Conservation (phyloP, 2,797 vertebrate species). For the Microchirus variegatus region DNA sequence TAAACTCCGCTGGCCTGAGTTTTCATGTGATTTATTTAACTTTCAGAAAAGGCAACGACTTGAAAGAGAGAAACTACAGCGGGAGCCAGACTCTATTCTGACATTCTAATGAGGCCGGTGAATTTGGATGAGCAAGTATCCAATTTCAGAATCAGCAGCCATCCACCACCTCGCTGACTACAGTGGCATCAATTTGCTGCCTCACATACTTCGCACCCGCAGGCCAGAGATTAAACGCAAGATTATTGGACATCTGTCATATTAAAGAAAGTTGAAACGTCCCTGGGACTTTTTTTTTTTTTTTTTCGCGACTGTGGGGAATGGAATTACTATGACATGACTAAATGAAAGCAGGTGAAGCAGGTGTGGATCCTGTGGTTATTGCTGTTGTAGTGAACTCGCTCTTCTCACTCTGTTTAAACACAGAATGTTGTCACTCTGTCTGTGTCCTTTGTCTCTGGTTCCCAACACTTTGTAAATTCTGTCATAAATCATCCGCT, state of each 20-base stretch:
- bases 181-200: slow-evolving; percentile 71
- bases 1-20: slow-evolving; percentile 17
- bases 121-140: slow-evolving; percentile 74
- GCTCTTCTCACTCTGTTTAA: slow-evolving; percentile 14
- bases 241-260: slow-evolving; percentile 79
- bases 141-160: slow-evolving; percentile 69
- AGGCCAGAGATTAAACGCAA: slow-evolving; percentile 73
- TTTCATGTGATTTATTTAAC: slow-evolving; percentile 32
- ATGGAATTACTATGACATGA: slow-evolving; percentile 69
- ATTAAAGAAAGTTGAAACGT: slow-evolving; percentile 73
- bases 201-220: slow-evolving; percentile 57
- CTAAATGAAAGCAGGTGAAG: slow-evolving; percentile 68
- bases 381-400: slow-evolving; percentile 38
- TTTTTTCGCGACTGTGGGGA: slow-evolving; percentile 49
- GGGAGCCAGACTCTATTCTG: slow-evolving; percentile 41
- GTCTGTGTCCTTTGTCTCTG: slow-evolving; percentile 27
- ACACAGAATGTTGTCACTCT: slow-evolving; percentile 21
- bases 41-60: slow-evolving; percentile 30
- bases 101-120: slow-evolving; percentile 69
- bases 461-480: slow-evolving; percentile 48
- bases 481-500: slow-evolving; percentile 67
- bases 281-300: slow-evolving; percentile 64
- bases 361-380: slow-evolving; percentile 37
- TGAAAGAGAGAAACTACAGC: slow-evolving; percentile 13
- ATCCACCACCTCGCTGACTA: slow-evolving; percentile 64